These are phyloP conservation scores for Hydriomena furcata DNA, from an alignment of 2,888 invertebrate species.

Conservation along the genomic window DNA sequence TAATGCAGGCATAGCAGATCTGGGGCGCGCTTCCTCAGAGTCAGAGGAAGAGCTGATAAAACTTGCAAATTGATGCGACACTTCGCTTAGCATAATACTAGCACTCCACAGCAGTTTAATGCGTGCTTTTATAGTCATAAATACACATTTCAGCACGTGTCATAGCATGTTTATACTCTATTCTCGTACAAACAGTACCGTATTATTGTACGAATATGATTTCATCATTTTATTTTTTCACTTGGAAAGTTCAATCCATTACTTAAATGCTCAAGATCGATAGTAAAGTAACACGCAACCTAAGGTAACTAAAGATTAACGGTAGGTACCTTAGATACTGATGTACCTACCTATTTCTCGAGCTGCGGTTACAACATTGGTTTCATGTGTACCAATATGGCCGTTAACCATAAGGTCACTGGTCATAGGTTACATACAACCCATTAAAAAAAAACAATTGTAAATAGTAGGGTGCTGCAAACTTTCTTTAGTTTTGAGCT, in stretches of 20 bases:
- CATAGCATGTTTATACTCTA: no score
- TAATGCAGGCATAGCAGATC: conserved; percentile 46
- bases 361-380: conserved; percentile 55
- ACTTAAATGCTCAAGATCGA: conserved; percentile 47
- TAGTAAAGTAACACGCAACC: conserved; percentile 54
- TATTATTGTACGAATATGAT: neutral
- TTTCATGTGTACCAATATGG: conserved; percentile 48
- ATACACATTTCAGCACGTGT: neutral
- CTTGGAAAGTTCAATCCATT: conserved; percentile 60
- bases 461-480: no score
- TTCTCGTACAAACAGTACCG: no score
- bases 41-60: conserved; percentile 61
- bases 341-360: conserved; percentile 28
- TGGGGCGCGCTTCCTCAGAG: conserved; percentile 66
- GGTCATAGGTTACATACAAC: conserved; percentile 43
- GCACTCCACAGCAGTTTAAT: neutral
- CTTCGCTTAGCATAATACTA: conserved; percentile 23
- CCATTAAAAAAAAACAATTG: no score
- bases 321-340: conserved; percentile 12
- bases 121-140: neutral
- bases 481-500: no score
- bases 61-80: conserved; percentile 59
- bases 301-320: conserved; percentile 49
- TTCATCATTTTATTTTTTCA: conserved; percentile 22
- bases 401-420: conserved; percentile 46